Evolutionary conservation across 1,140 invertebrate species (phyloP).

Genomic region (Halyomorpha halys): DNA sequence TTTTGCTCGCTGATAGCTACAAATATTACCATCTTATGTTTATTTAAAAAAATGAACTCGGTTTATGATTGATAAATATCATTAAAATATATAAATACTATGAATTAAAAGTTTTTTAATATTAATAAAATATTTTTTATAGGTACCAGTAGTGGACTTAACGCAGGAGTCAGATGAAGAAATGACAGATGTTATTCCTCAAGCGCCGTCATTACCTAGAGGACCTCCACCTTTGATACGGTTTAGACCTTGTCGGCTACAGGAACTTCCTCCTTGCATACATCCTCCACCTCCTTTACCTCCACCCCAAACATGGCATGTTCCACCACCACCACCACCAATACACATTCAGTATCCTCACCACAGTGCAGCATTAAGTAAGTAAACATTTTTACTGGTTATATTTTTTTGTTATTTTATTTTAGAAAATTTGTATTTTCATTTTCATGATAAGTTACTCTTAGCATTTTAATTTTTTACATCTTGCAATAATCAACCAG

Average conservation of each 20-base stretch:
- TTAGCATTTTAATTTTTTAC: no score
- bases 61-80: no score
- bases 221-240: conserved; percentile 29
- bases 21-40: no score
- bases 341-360: conserved; percentile 13
- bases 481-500: no score
- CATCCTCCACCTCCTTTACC: conserved; percentile 35
- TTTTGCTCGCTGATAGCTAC: no score
- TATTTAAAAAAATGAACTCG: no score
- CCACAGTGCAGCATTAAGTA: not conserved
- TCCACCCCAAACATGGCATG: conserved; percentile 33
- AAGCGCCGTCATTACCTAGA: conserved; percentile 26
- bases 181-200: conserved; percentile 21
- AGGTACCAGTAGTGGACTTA: conserved; percentile 44
- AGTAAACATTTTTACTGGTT: not conserved
- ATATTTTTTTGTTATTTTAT: not conserved
- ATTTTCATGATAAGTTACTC: no score
- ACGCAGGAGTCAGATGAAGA: conserved; percentile 55
- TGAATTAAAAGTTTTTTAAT: not conserved
- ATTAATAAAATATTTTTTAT: not conserved
- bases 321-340: conserved; percentile 27
- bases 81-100: not conserved
- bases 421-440: not conserved
- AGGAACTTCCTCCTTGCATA: conserved; percentile 29
- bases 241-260: conserved; percentile 30